phyloP scores from a whole-genome alignment of 1,140 invertebrate genomes.

The Psilanteris sp. region DNA sequence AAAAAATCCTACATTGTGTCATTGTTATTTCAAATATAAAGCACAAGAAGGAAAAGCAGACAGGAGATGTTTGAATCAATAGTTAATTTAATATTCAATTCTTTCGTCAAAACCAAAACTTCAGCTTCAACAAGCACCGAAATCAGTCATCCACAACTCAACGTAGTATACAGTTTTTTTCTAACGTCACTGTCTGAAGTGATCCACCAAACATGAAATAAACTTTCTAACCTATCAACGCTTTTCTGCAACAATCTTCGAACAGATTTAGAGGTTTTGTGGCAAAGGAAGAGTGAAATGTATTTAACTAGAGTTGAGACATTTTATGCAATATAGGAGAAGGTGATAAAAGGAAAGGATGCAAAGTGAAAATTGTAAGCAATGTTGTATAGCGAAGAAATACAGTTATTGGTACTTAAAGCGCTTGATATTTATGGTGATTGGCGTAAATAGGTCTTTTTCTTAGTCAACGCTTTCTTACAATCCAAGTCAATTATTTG shows the following conservation, averaged over 20 bases:
- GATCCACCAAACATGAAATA: slow-evolving; percentile 13
- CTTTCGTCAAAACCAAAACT: no score
- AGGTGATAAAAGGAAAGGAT: slow-evolving; percentile 49
- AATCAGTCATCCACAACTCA: slow-evolving; percentile 28
- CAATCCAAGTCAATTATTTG: slow-evolving; percentile 18
- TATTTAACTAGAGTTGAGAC: slow-evolving; percentile 7
- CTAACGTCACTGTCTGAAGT: neutral
- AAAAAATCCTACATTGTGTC: no score
- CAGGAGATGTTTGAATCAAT: no score
- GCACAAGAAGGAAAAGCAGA: no score
- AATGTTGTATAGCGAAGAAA: slow-evolving; percentile 18
- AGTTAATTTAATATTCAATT: no score
- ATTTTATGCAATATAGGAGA: slow-evolving; percentile 31
- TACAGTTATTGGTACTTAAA: slow-evolving; percentile 54
- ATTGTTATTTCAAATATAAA: no score
- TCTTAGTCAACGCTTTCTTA: slow-evolving; percentile 23
- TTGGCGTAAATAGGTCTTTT: slow-evolving; percentile 43
- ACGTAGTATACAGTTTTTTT: neutral
- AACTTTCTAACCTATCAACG: slow-evolving; percentile 41
- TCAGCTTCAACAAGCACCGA: slow-evolving; percentile 6
- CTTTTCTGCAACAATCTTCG: neutral
- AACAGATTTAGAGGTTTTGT: slow-evolving; percentile 40
- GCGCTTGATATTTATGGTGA: slow-evolving; percentile 50
- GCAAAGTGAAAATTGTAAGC: slow-evolving; percentile 49
- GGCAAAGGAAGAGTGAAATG: slow-evolving; percentile 32